Percentiles rank a stretch among this genome's conserved stretches.
Evolutionary conservation across 2,888 invertebrate genomes (phyloP).

Genomic region (Chrysolina haemoptera): DNA sequence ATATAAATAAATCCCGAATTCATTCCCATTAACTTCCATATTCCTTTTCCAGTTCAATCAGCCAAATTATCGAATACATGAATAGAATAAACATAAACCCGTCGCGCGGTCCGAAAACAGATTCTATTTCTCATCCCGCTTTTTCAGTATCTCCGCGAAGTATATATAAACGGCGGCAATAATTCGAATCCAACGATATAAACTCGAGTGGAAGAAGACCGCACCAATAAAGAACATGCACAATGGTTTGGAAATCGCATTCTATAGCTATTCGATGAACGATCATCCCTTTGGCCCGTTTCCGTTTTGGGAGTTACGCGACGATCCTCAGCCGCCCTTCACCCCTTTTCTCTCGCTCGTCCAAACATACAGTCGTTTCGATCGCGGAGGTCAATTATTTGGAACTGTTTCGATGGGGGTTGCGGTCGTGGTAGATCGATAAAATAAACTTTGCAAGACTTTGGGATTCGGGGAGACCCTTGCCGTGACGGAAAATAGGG

Average conservation of each 20-base stretch:
- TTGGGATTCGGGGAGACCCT: too few species aligned
- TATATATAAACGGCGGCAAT: constrained; percentile 49
- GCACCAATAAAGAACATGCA: constrained; percentile 60
- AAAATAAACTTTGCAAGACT: too few species aligned
- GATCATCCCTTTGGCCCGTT: constrained; percentile 56
- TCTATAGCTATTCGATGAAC: constrained; percentile 55
- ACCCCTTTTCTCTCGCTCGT: constrained; percentile 26
- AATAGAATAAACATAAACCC: constrained; percentile 17
- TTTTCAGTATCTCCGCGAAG: constrained; percentile 41
- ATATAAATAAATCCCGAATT: neutral
- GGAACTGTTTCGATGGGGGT: too few species aligned
- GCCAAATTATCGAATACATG: constrained; percentile 8
- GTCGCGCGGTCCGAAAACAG: constrained; percentile 6
- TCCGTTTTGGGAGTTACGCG: constrained; percentile 53
- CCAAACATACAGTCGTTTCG: too few species aligned
- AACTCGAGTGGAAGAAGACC: constrained; percentile 59
- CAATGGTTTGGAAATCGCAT: constrained; percentile 61
- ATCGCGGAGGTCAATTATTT: too few species aligned
- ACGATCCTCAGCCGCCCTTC: constrained; percentile 44
- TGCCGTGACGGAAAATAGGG: too few species aligned
- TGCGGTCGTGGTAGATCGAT: too few species aligned
- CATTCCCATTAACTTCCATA: neutral
- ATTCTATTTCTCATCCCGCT: neutral
- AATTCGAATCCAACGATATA: constrained; percentile 56
- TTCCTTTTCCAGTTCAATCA: neutral